Evolutionary conservation across 1,140 invertebrate species (phyloP).

Genomic region (Euura lappo): DNA sequence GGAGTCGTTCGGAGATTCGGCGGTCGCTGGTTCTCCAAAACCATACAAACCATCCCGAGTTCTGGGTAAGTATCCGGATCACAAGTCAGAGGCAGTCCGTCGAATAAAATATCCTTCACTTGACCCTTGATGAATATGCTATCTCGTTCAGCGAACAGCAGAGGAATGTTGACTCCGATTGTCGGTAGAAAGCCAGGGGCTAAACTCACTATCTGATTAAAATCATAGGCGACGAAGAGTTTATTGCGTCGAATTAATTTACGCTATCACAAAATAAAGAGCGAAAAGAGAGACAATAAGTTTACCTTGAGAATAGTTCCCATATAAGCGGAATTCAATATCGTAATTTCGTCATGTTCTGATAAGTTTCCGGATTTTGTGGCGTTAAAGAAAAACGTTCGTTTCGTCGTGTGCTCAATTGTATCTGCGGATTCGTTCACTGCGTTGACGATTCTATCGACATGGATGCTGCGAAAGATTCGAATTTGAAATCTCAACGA

Average conservation of each 20-base stretch:
- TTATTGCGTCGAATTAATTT: too few relatives aligned
- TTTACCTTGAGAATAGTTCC: conserved; percentile 32
- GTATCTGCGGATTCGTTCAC: conserved; percentile 33
- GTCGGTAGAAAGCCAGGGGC: not conserved
- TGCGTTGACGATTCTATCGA: conserved; percentile 23
- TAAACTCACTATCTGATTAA: not conserved
- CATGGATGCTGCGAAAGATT: conserved; percentile 22
- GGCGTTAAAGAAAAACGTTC: conserved; percentile 31
- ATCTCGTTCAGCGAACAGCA: conserved; percentile 28
- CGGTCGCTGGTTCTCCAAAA: conserved; percentile 23
- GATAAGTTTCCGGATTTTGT: conserved; percentile 20
- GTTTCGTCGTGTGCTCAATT: conserved; percentile 24
- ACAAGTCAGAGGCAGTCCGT: conserved; percentile 33
- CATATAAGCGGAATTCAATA: conserved; percentile 38
- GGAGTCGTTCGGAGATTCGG: conserved; percentile 25
- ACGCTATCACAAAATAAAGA: too few relatives aligned
- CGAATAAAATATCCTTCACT: conserved; percentile 31
- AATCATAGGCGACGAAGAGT: too few relatives aligned
- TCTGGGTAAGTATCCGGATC: conserved; percentile 26
- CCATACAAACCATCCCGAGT: conserved; percentile 29
- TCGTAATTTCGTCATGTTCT: conserved; percentile 28
- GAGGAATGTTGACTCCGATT: conserved; percentile 28
- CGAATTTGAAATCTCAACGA: not conserved
- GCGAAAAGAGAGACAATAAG: not conserved
- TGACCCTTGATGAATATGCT: conserved; percentile 30